Evolutionary conservation across 2,888 invertebrate genomes (phyloP).

Genomic region (Panopea generosa): DNA sequence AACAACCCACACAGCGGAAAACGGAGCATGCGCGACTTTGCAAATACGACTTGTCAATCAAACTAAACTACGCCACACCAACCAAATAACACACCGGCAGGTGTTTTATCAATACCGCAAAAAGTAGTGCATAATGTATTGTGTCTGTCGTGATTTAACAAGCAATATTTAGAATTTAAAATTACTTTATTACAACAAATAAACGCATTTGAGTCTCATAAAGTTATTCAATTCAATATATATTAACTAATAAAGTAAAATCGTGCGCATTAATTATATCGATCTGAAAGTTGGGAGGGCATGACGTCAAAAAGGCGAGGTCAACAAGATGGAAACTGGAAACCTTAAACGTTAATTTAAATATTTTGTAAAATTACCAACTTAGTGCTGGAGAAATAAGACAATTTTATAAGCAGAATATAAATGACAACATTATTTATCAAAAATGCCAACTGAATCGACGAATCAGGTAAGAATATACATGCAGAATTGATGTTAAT

Average conservation of each 20-base stretch:
- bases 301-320: conserved; percentile 68
- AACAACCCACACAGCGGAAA: conserved; percentile 49
- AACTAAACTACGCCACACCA: conserved; percentile 46
- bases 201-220: background rate
- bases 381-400: background rate
- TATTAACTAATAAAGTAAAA: background rate
- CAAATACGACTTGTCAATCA: conserved; percentile 49
- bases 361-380: conserved; percentile 23
- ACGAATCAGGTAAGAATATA: conserved; percentile 44
- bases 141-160: background rate
- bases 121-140: conserved; percentile 40
- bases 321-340: conserved; percentile 44
- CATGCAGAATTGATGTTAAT: background rate
- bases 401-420: background rate
- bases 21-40: conserved; percentile 18
- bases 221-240: background rate
- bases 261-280: conserved; percentile 33
- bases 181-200: background rate
- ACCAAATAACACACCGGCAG: conserved; percentile 26
- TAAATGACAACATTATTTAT: too few relatives aligned
- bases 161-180: background rate
- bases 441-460: conserved; percentile 53
- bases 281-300: conserved; percentile 45
- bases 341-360: conserved; percentile 33
- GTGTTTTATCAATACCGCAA: conserved; percentile 8